These are phyloP conservation scores for Ditylenchus dipsaci DNA, from an alignment of 1,140 invertebrate species.

Conservation along the genomic window DNA sequence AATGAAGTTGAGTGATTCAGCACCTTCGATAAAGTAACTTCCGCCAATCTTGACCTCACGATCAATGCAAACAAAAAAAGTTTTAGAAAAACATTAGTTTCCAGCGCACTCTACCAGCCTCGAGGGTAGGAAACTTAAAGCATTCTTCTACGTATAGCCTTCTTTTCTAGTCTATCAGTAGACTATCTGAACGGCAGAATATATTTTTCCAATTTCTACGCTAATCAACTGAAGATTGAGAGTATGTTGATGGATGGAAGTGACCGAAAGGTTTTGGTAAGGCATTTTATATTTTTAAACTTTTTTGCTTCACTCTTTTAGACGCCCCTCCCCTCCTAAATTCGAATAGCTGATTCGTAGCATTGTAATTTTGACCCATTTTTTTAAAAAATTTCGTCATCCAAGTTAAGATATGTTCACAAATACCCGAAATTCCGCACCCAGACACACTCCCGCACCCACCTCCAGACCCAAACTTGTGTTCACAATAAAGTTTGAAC, in stretches of 20 bases:
- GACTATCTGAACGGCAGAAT: slow-evolving; percentile 12
- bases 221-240: slow-evolving; percentile 24
- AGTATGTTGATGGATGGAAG: slow-evolving; percentile 23
- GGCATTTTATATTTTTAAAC: neutral
- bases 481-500: too few species aligned
- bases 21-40: neutral
- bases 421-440: too few species aligned
- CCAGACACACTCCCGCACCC: too few species aligned
- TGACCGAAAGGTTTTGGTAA: slow-evolving; percentile 16
- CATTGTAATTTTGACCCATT: too few species aligned
- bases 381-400: too few species aligned
- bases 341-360: too few species aligned
- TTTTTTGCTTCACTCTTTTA: too few species aligned
- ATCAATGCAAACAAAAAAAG: neutral
- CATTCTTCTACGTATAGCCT: too few species aligned
- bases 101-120: slow-evolving; percentile 6
- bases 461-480: too few species aligned
- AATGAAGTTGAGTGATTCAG: neutral
- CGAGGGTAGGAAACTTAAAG: slow-evolving; percentile 9
- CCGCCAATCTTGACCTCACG: neutral
- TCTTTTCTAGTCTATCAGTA: neutral
- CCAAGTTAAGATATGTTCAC: too few species aligned
- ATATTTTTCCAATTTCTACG: slow-evolving; percentile 22
- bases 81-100: slow-evolving; percentile 17
- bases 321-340: too few species aligned